Evolutionary conservation across 2,888 invertebrate genomes (phyloP).

Genomic region (Clusia tigrina): DNA sequence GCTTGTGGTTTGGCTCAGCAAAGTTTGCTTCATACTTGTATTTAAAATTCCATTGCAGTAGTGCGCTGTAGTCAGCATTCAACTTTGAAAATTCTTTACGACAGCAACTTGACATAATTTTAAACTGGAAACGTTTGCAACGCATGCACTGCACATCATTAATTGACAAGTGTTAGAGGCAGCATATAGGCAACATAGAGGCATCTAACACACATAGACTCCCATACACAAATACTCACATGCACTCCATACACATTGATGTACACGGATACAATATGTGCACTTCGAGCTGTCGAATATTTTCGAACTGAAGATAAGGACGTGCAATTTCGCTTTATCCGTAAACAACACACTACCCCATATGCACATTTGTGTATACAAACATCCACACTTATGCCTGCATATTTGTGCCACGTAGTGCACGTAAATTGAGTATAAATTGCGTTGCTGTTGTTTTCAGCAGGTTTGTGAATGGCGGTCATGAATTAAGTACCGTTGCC

Average conservation of each 20-base stretch:
- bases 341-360: neutral
- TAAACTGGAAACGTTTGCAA: neutral
- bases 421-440: conserved; percentile 4
- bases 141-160: neutral
- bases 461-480: too few species aligned
- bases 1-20: too few species aligned
- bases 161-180: neutral
- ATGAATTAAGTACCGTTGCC: too few species aligned
- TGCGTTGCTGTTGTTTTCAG: neutral
- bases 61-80: too few species aligned
- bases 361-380: too few species aligned
- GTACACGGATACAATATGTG: neutral
- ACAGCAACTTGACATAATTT: conserved; percentile 4
- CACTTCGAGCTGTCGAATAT: neutral
- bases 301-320: neutral
- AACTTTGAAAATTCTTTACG: neutral
- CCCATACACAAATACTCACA: neutral
- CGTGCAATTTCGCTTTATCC: neutral
- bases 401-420: neutral
- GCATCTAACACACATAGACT: neutral
- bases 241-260: neutral
- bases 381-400: neutral
- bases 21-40: too few species aligned
- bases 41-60: too few species aligned
- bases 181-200: neutral